Percentiles rank a stretch among this genome's conserved stretches.
These are phyloP conservation scores for Oryzias celebensis DNA, from an alignment of 2,113 vertebrate genomes.

Conservation along the genomic window DNA sequence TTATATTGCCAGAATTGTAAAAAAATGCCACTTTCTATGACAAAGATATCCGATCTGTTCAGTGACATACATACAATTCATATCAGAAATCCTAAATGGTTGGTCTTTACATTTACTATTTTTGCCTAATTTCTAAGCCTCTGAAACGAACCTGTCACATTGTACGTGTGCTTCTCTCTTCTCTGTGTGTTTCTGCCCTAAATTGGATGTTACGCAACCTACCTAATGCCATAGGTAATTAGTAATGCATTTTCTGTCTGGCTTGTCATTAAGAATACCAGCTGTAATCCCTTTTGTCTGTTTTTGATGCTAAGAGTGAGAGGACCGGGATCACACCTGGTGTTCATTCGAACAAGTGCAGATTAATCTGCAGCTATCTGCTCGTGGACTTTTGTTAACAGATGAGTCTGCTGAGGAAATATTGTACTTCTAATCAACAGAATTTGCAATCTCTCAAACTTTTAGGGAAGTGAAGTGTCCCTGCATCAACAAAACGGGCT, in stretches of 20 bases:
- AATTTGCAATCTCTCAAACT: neutral
- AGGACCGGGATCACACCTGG: slow-evolving; percentile 16
- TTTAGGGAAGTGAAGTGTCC: neutral
- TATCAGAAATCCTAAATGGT: no score
- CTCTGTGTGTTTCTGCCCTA: neutral
- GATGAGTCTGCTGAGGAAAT: slow-evolving; percentile 4
- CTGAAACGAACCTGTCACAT: neutral
- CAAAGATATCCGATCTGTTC: no score
- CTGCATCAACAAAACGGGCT: no score
- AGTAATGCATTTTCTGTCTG: slow-evolving; percentile 20
- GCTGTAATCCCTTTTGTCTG: slow-evolving; percentile 32
- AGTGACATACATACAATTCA: no score
- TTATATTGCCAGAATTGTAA: no score
- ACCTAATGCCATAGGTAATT: slow-evolving; percentile 13
- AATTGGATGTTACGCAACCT: neutral
- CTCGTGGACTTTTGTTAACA: neutral
- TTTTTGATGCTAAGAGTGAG: slow-evolving; percentile 20
- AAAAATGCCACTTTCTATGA: no score
- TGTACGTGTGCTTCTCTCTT: neutral
- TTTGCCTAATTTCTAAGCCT: neutral
- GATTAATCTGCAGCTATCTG: slow-evolving; percentile 10
- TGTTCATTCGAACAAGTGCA: slow-evolving; percentile 29
- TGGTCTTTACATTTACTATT: no score
- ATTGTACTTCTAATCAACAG: neutral
- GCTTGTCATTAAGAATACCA: slow-evolving; percentile 15